These are phyloP conservation scores for Melanotaenia trifasciata DNA, from an alignment of 2,797 vertebrate species.

Conservation along the genomic window DNA sequence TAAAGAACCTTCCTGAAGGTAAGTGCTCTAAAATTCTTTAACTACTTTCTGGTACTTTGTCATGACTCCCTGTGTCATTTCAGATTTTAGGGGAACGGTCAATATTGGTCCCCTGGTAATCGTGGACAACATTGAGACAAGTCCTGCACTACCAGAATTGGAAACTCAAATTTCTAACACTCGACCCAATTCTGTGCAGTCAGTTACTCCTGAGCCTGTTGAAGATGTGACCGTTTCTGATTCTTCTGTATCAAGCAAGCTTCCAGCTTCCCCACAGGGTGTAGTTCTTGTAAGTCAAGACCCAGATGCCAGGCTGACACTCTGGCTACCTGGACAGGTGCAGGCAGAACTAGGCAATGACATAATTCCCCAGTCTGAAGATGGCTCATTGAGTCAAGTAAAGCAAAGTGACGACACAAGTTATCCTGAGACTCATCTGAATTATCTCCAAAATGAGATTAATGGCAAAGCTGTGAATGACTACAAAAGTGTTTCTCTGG, in stretches of 20 bases:
- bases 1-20: slow-evolving; percentile 50
- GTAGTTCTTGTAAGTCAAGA: slow-evolving; percentile 51
- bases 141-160: background rate
- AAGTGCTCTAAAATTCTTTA: background rate
- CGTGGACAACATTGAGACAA: slow-evolving; percentile 24
- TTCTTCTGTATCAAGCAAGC: slow-evolving; percentile 1
- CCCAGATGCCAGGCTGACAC: slow-evolving; percentile 43
- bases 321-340: slow-evolving; percentile 62
- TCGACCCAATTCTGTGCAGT: background rate
- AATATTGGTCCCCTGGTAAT: slow-evolving; percentile 65
- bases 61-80: slow-evolving; percentile 23
- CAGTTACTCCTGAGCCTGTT: slow-evolving; percentile 22
- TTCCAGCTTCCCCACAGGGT: background rate
- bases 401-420: background rate
- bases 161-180: background rate
- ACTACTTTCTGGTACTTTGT: background rate
- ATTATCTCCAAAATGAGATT: background rate
- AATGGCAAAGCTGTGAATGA: background rate
- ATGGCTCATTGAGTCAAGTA: background rate
- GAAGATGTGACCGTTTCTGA: slow-evolving; percentile 6
- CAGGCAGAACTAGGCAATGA: background rate
- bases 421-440: background rate
- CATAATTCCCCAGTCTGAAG: background rate
- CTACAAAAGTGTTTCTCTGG: background rate
- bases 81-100: slow-evolving; percentile 54